A percentile compares a stretch with the other conserved stretches of the same genome.
Conservation (phyloP, 2,888 invertebrate species). For the Caenorhabditis sp. region DNA sequence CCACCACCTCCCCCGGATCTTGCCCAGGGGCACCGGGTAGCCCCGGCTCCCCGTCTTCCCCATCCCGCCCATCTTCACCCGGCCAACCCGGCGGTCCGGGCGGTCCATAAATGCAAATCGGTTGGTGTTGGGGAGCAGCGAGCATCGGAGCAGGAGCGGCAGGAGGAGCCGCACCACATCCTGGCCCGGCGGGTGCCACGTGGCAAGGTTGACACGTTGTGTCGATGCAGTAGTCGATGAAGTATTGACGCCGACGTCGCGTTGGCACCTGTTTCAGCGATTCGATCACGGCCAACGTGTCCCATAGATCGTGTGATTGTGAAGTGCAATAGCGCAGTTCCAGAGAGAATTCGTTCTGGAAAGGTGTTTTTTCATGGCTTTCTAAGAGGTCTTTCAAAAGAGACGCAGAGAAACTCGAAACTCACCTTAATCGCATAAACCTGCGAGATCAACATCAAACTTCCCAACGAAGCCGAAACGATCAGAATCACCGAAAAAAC, state of each 20-base stretch:
- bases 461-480: conserved; percentile 3
- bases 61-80: conserved; percentile 40
- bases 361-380: too few relatives aligned
- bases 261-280: conserved; percentile 2
- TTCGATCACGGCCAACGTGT: conserved; percentile 24
- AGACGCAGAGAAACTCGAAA: not conserved
- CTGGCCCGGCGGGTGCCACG: conserved; percentile 9
- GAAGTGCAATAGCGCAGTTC: conserved; percentile 35
- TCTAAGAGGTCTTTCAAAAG: not conserved
- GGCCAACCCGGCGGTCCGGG: conserved; percentile 41
- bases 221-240: conserved; percentile 31
- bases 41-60: conserved; percentile 37
- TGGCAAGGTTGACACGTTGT: conserved; percentile 20
- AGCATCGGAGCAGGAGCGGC: conserved; percentile 1
- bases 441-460: conserved; percentile 13
- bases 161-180: conserved; percentile 5
- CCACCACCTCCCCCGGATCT: conserved; percentile 9
- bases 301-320: conserved; percentile 42
- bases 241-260: conserved; percentile 22
- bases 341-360: conserved; percentile 36
- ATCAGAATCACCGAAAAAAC: conserved; percentile 22
- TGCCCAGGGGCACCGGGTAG: conserved; percentile 24
- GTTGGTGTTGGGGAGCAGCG: conserved; percentile 5
- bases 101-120: conserved; percentile 37
- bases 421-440: conserved; percentile 18